Evolutionary conservation across 2,113 vertebrate genomes (phyloP).

Genomic region (Tragelaphus scriptus): DNA sequence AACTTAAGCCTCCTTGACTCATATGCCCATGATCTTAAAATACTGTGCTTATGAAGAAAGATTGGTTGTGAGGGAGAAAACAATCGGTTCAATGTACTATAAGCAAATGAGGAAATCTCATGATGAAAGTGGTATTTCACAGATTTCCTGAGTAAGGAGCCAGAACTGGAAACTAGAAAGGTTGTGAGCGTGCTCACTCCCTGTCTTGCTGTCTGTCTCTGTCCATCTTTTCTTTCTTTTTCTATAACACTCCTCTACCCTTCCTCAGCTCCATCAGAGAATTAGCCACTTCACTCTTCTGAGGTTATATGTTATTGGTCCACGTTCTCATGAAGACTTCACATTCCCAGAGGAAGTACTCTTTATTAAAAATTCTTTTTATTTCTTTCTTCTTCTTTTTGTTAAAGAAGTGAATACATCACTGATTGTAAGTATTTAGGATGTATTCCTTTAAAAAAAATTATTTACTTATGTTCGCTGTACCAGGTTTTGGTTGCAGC

Average conservation of each 20-base stretch:
- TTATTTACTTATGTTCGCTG: neutral
- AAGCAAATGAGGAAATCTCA: constrained; percentile 4
- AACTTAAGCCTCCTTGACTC: neutral
- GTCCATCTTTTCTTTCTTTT: neutral
- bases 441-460: neutral
- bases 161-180: neutral
- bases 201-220: neutral
- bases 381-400: neutral
- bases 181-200: neutral
- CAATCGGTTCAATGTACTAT: neutral
- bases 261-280: neutral
- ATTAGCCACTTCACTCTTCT: neutral
- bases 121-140: neutral
- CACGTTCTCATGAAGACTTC: neutral
- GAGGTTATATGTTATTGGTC: neutral
- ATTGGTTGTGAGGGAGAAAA: neutral
- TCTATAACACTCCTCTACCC: neutral
- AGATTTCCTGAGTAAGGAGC: neutral
- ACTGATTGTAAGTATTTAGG: neutral
- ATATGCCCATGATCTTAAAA: neutral
- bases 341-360: neutral
- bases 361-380: neutral
- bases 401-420: neutral
- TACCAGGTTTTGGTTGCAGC: neutral
- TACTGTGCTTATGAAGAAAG: neutral